Base-by-base conservation (phyloP, 2,888 invertebrate species). In the Hirtodrosophila alboralis region DNA sequence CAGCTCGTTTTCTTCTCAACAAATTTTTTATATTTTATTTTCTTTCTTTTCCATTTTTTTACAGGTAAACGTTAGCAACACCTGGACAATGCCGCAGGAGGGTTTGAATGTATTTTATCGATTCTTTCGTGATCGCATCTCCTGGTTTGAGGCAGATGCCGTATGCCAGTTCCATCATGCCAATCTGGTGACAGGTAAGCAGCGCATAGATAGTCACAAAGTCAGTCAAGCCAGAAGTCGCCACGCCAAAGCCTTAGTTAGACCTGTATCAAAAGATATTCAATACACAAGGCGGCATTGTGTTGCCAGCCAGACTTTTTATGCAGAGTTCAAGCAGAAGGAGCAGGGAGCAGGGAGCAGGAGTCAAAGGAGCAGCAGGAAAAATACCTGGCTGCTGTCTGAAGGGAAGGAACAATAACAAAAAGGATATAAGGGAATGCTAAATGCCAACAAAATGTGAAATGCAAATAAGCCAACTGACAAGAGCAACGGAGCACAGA, bases 151-250 rank as follows among this genome's bases (percentile, higher is more conserved):
- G 89, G 95, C 95, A 2, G 95, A 95, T 87, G 95, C 95, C 26
- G 95, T 95, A 49, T 95, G 95, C 90, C 95, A 95, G 91, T 95
- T 95, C 84, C 95, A 95, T 90, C 95, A 95, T 89, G 95, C 94
- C 72, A 95, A 95, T 89, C 92, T 95, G 51, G 95, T 95, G 75
- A 95, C 95, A 90, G 95, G 95, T 95, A 90, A 92, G 92, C 43
- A 36, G n/a, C n/a, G n/a, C n/a, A 36, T 14, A 14, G 31, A 34
- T 10, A 6, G 6, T 34, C 31, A 28, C 60, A 53, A 60, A 34
- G 52, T 47, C 45, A 40, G 38, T n/a, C 41, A 57, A 52, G 41
- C 33, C 56, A 62, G 49, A 57, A 48, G 48, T 36, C 14, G 40
- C 18, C 37, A 33, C 14, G 38, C 43, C 28, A 14, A n/a, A 34